phyloP scores from a whole-genome alignment of 1,140 invertebrate species.

The silkworm (Bombyx mori) region DNA sequence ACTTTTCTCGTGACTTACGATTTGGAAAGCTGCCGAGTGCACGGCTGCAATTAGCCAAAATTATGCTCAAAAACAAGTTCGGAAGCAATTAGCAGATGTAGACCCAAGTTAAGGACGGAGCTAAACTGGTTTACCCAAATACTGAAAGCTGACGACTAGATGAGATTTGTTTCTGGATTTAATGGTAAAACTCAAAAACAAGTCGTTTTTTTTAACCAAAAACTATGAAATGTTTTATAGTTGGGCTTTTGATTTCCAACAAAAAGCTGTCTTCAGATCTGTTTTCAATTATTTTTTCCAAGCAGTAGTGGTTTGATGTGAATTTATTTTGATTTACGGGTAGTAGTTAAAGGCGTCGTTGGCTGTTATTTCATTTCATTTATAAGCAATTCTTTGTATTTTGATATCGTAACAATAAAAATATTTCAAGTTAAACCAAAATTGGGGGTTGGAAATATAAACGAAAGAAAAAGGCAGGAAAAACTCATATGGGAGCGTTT shows the following conservation, averaged over 20 bases:
- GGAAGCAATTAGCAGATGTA: conserved; percentile 60
- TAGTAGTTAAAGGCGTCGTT: no score
- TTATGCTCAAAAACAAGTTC: conserved; percentile 65
- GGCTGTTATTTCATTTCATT: neutral
- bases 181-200: neutral
- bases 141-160: conserved; percentile 14
- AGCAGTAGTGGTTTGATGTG: no score
- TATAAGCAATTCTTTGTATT: no score
- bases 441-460: neutral
- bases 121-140: conserved; percentile 25
- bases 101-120: conserved; percentile 39
- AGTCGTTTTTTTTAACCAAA: conserved; percentile 2
- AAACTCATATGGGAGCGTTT: conserved; percentile 23
- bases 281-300: no score
- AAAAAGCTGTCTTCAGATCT: no score
- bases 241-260: no score
- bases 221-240: neutral
- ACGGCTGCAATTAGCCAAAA: conserved; percentile 61
- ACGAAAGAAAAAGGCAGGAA: conserved; percentile 4
- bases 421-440: neutral
- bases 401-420: conserved; percentile 1
- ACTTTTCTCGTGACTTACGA: conserved; percentile 32
- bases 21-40: conserved; percentile 46
- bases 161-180: conserved; percentile 7
- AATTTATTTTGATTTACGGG: no score